These are phyloP conservation scores for Drosophila baimaii DNA, from an alignment of 1,140 invertebrate genomes.

Conservation along the genomic window DNA sequence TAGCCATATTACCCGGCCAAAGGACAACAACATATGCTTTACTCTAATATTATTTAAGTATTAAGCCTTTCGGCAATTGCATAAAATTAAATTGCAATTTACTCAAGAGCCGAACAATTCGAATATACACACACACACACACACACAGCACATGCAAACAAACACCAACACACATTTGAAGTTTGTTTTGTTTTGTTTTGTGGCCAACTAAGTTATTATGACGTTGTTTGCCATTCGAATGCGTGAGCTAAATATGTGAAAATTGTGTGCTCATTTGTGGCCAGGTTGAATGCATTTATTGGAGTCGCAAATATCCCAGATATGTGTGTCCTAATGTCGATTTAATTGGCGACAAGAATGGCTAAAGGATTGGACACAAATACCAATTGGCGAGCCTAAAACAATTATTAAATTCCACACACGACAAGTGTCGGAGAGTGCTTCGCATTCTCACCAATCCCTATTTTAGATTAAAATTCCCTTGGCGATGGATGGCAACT, in stretches of 20 bases:
- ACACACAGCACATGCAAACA: neutral
- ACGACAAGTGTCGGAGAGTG: neutral
- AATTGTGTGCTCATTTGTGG: constrained; percentile 77
- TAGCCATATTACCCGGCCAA: constrained; percentile 57
- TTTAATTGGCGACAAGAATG: constrained; percentile 55
- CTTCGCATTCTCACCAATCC: constrained; percentile 14
- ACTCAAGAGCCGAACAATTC: constrained; percentile 29
- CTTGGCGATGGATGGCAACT: constrained; percentile 25
- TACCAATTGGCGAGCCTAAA: constrained; percentile 5
- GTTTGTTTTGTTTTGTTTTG: constrained; percentile 72
- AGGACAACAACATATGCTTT: constrained; percentile 35
- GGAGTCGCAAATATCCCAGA: constrained; percentile 40
- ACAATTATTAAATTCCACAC: constrained; percentile 13
- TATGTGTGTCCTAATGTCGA: constrained; percentile 49
- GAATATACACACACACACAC: neutral
- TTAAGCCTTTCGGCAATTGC: constrained; percentile 32
- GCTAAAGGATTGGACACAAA: constrained; percentile 23
- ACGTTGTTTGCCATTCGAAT: constrained; percentile 58
- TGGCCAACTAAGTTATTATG: constrained; percentile 64
- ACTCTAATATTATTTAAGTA: constrained; percentile 31
- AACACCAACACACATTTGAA: constrained; percentile 29
- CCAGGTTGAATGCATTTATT: constrained; percentile 73
- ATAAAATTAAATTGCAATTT: constrained; percentile 74
- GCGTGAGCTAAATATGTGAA: constrained; percentile 39
- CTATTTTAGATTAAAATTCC: constrained; percentile 70